Evolutionary conservation across 2,113 vertebrate species (phyloP), one percentile per base, ranked within the genome.

Genomic region (Dasyornis broadbenti): DNA sequence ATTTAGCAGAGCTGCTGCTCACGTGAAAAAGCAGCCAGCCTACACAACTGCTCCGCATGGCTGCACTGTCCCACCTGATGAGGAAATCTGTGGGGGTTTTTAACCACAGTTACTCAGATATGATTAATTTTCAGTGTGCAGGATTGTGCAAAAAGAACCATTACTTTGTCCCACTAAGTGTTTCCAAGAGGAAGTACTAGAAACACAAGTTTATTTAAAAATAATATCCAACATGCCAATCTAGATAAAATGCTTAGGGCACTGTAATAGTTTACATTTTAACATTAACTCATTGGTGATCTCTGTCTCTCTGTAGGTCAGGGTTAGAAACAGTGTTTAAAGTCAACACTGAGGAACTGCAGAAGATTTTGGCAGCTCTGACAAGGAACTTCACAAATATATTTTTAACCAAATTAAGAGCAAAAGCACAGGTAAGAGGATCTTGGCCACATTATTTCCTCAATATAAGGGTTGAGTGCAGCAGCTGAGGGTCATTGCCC

Each of bases 361-460:
- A 94, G 96, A 94, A 94, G 81, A 94, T 92, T 59, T 84, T 97
- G 31, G 66, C 20, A 68, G 42, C 73, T 33, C 65, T 97, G 28
- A 96, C 69, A 27, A 57, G 33, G 7, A 86, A 49, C 72, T 97
- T 98, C 88, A 97, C 75, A 15, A 95, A 97, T 50, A 82, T 47
- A 39, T 94, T 98, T 91, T 84, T 98, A 31, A 86, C 82, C 31
- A 76, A 92, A 86, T 73, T 97, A 50, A 96, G 61, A 82, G 19
- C 15, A 22, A 90, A 97, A 33, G 18, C 94, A 40, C 95, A 98
- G 97, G 98, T 98, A 96, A 97, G 82, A 75, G 44, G 60, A 57
- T 35, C 73, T 91, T 60, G 4, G 15, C 20, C 28, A 79, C 12
- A 6, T 61, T 37, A n/a, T 44, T 89, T 88, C 42, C 57, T 71